Base-by-base conservation (phyloP, 2,113 vertebrate genomes). In the Anas platyrhynchos region DNA sequence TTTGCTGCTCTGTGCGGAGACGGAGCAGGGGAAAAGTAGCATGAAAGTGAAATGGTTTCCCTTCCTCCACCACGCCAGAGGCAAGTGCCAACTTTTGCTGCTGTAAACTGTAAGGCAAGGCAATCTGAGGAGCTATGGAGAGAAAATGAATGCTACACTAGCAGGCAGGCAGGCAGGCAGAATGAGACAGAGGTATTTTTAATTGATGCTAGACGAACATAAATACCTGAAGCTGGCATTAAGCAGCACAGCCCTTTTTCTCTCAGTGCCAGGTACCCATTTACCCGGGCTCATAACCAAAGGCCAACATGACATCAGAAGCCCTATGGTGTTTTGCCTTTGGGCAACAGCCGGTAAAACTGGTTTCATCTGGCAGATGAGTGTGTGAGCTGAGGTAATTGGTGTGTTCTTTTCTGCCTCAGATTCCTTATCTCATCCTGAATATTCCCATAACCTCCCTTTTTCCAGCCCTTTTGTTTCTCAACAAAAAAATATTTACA, bases 171-270 rank as follows among this genome's bases (percentile, higher is more conserved):
- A 91, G 96, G 93, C 95, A 94, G 96, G 96, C 89, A 94, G n/a
- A 97, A 92, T 94, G 96, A 97, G 96, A 95, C n/a, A 48, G 86
- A 97, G 96, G 76, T 95, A 77, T 96, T 97, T 97, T 96, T 97
- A 96, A 98, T 95, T 97, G 97, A 96, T 91, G 96, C 86, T 94
- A 91, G 93, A 91, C 72, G 23, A 94, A 88, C 88, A 83, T 62
- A 83, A 96, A 97, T 94, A 86, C 88, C 86, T 93, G 93, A 95
- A 94, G 92, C 85, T 97, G 96, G 86, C 79, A 92, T 96, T 90
- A 93, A 91, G 75, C 63, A 95, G 94, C 69, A 72, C n/a, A 81
- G 81, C 61, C 78, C 76, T 97, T 91, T 91, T 87, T 86, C 96
- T 83, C 73, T 92, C 83, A 83, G 89, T 95, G 95, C 95, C 96